Conservation (phyloP, 2,113 vertebrate genomes). For the Gavialis gangeticus region DNA sequence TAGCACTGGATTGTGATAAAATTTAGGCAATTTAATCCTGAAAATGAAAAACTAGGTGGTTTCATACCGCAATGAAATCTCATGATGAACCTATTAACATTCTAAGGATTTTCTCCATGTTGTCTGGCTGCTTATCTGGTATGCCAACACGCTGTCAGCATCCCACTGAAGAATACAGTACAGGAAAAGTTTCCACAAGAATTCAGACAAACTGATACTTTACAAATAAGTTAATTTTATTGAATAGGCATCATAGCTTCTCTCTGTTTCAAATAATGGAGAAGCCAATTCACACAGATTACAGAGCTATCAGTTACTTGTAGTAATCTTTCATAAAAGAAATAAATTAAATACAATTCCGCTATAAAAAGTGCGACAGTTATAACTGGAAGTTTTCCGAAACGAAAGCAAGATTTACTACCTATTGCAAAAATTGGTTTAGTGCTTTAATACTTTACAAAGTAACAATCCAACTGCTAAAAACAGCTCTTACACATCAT, state of each 20-base stretch:
- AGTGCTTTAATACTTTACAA: slow-evolving; percentile 80
- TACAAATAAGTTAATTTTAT: slow-evolving; percentile 83
- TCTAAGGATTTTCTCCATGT: rapidly evolving
- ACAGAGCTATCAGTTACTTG: slow-evolving; percentile 81
- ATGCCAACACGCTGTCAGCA: rapidly evolving
- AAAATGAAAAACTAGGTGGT: neutral
- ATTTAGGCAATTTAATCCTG: neutral
- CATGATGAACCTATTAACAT: neutral
- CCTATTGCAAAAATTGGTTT: slow-evolving; percentile 81
- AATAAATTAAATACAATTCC: slow-evolving; percentile 82
- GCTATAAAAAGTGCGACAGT: slow-evolving; percentile 82
- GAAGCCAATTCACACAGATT: slow-evolving; percentile 78
- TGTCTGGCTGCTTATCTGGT: too few relatives aligned
- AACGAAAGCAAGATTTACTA: slow-evolving; percentile 81
- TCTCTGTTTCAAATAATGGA: slow-evolving; percentile 76
- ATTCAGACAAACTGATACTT: slow-evolving; percentile 45
- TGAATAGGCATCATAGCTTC: slow-evolving; percentile 78
- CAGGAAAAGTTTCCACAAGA: slow-evolving; percentile 24
- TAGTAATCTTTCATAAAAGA: slow-evolving; percentile 84
- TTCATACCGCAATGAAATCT: neutral
- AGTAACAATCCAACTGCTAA: slow-evolving; percentile 73
- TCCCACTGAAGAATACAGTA: neutral
- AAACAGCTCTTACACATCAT: slow-evolving; percentile 74
- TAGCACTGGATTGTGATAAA: neutral
- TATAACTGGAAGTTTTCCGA: slow-evolving; percentile 79